Evolutionary conservation across 2,888 invertebrate genomes (phyloP).

Genomic region (Drosophila mimetica): DNA sequence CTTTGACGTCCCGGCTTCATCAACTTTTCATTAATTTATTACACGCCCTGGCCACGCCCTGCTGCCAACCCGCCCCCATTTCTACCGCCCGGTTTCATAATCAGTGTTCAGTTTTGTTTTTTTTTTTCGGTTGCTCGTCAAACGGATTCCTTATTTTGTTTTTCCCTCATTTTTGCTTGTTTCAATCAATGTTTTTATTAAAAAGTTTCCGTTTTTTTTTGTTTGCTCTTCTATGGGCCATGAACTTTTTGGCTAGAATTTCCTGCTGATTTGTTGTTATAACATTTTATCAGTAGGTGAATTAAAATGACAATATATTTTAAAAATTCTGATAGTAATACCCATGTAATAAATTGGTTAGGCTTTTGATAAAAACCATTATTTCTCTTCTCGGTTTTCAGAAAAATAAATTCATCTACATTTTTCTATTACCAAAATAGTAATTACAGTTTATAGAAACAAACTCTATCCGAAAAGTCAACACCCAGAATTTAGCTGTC

Average conservation of each 20-base stretch:
- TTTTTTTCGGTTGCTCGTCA: constrained; percentile 28
- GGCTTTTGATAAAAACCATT: too few relatives aligned
- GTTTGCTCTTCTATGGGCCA: constrained; percentile 2
- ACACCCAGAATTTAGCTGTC: not conserved
- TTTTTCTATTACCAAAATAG: too few relatives aligned
- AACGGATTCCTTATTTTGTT: constrained; percentile 51
- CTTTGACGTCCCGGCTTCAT: constrained; percentile 60
- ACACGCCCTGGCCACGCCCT: constrained; percentile 51
- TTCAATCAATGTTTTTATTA: constrained; percentile 70
- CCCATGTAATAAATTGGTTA: too few relatives aligned
- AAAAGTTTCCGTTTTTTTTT: constrained; percentile 52
- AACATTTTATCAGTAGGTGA: not conserved
- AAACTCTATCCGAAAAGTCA: not conserved
- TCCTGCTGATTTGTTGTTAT: not conserved
- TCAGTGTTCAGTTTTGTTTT: constrained; percentile 48
- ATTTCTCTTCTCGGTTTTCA: too few relatives aligned
- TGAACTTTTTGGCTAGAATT: constrained; percentile 56
- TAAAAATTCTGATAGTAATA: too few relatives aligned
- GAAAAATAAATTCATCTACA: too few relatives aligned
- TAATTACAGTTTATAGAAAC: not conserved
- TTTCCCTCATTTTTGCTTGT: constrained; percentile 44
- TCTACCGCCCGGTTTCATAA: constrained; percentile 47
- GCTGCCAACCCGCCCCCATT: constrained; percentile 7
- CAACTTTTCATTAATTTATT: constrained; percentile 77
- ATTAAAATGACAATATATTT: constrained; percentile 10